These are phyloP conservation scores for Halocaridina rubra DNA, from an alignment of 2,888 invertebrate species.

Conservation along the genomic window DNA sequence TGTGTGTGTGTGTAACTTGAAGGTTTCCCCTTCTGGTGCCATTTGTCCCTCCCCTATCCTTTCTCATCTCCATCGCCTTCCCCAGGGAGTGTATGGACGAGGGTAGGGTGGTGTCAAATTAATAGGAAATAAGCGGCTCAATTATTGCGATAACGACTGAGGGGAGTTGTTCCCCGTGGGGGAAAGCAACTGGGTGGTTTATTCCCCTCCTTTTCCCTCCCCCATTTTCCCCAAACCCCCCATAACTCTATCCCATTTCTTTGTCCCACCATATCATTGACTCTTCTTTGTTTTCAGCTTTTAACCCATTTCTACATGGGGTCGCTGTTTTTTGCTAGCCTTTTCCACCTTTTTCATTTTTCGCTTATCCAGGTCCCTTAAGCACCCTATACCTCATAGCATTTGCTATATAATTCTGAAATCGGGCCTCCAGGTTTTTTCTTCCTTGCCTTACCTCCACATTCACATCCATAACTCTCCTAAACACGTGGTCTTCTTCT, in stretches of 20 bases:
- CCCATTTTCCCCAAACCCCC: background rate
- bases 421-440: no score
- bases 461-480: no score
- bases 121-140: conserved; percentile 55
- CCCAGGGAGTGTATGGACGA: background rate
- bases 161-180: background rate
- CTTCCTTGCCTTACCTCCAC: no score
- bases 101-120: conserved; percentile 52
- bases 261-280: background rate
- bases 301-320: no score
- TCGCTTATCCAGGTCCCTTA: no score
- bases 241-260: background rate
- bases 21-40: background rate
- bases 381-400: no score
- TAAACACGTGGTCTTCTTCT: no score
- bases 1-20: background rate
- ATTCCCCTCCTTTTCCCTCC: background rate
- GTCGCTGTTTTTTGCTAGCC: no score
- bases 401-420: no score
- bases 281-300: background rate
- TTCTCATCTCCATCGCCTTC: background rate
- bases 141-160: conserved; percentile 44
- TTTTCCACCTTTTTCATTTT: no score
- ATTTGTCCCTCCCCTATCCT: background rate
- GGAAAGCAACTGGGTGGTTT: background rate